Evolutionary conservation across 1,140 invertebrate species (phyloP), one percentile per base, ranked within the genome.

Genomic region (Philotrypesis tridentata): DNA sequence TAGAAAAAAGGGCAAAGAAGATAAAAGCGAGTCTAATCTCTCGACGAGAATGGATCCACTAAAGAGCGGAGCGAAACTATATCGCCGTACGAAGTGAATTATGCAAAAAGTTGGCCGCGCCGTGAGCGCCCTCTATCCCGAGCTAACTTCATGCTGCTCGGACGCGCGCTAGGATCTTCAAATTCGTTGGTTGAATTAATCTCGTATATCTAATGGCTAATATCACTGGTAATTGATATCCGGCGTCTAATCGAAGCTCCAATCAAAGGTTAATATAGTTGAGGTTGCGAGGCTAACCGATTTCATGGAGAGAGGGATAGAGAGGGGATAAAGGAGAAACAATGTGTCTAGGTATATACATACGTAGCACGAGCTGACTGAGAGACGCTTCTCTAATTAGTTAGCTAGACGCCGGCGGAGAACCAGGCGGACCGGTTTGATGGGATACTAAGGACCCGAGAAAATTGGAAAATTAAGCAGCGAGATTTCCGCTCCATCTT

Each of bases 401-500:
- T 87, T 86, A 88, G 85, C 82, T 80, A 73, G 48, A 55, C 48
- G 17, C 17, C 4, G 48, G 48, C 9, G n/a, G 29, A 43, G 40
- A 83, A 68, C 74, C 82, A 81, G 74, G 60, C 17, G 77, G 71
- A 77, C 43, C n/a, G 29, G 60, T 80, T 85, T 87, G 87, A 89
- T 87, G 83, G 86, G 84, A 86, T 87, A 89, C 88, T 87, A 87
- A 85, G 79, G 82, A 67, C 67, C 79, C 83, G 85, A 87, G 65
- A 75, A 88, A 88, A 87, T 88, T 88, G 83, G 86, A 87, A 88
- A 88, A 88, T 88, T 87, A 87, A 67, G 80, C 65, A 12, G 33
- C 29, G 31, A 61, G 55, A 61, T 74, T 7, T 55, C 12, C 40
- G 40, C n/a, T 17, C 12, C 40, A 43, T 43, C 40, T 43, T 43